Evolutionary conservation across 92 coral and sea anemone genomes (phyloP), one percentile per base, ranked within the genome.

Genomic region (Ricordea florida): DNA sequence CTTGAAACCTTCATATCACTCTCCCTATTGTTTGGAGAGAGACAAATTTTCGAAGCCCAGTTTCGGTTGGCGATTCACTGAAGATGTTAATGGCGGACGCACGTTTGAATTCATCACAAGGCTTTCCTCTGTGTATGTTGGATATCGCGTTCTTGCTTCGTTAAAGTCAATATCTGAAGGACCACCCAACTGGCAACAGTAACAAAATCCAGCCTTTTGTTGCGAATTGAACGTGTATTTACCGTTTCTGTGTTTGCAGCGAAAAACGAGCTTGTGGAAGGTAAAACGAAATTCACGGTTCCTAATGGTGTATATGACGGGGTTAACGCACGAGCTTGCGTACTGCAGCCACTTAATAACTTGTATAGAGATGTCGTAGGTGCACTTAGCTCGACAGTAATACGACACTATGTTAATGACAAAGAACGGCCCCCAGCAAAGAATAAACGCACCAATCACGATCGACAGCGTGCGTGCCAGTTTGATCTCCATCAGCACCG

Each of bases 401-500:
- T 49, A 50, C 11, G 81, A 66, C 55, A 91, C 92, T 0, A 91
- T 58, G 75, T 70, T 87, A 24, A 85, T 34, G 10, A 72, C 61
- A 56, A 89, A 84, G 69, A 91, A 91, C 10, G 97, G 97, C 17
- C 90, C 97, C 97, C 97, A 91, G 83, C 97, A 91, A 28, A 91
- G 68, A 36, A 91, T 85, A 58, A 91, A 91, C 47, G 85, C 92
- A 26, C 90, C 90, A 53, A 91, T 91, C 48, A 91, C 97, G 35
- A 91, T 91, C 44, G 88, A 90, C 8, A 91, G 92, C 25, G 93
- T 91, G 62, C 97, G 78, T 47, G 97, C 97, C 22, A 91, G 73
- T 43, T 82, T 83, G 48, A 91, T 83, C 82, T 91, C 97, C 20
- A 88, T 88, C 74, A 91, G 83, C 0, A 91, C 97, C 13, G 93